Base-by-base conservation (phyloP, 2,113 vertebrate genomes). In the Verasper variegatus region DNA sequence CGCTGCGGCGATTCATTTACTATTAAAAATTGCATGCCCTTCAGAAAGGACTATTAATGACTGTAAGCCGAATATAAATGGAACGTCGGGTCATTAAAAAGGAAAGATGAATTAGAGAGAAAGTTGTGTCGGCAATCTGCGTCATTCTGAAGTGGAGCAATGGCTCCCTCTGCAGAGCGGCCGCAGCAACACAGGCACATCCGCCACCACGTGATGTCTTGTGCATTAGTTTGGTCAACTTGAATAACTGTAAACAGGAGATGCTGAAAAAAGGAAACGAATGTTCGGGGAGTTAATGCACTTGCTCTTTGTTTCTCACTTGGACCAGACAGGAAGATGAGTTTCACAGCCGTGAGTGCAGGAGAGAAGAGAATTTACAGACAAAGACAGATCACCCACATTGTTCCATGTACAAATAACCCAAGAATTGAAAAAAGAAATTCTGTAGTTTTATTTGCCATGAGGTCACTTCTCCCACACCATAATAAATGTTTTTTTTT, bases 101-200 rank as follows among this genome's bases (percentile, higher is more conserved):
- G 35, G 11, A 61, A 37, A 82, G 23, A 55, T 47, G 27, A 68
- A 17, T 56, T 12, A 58, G 31, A 23, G 31, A 55, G 42, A 26
- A 57, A 69, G 52, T 35, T n/a, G 14, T 0, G 14, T 0, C 11
- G 31, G n/a, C 26, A 5, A 4, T 8, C 49, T 21, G 31, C 31
- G 23, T 54, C 14, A 31, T 27, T 9, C 54, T 84, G 60, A 60
- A 74, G 65, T 91, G 54, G 88, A 88, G 81, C 84, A 84, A 90
- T 86, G 76, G 85, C 88, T 37, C 92, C 90, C 90, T 89, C 92
- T 93, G 80, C 78, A 86, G 91, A 23, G n/a, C 24, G 5, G 9
- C 14, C 68, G 17, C 11, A 12, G 54, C 2, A 82, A 55, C 47
- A 49, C 65, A 57, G 47, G 24, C 24, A 49, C 13, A 55, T 24